These are phyloP conservation scores for Nothocercus julius DNA, from an alignment of 2,113 vertebrate genomes.

Conservation along the genomic window DNA sequence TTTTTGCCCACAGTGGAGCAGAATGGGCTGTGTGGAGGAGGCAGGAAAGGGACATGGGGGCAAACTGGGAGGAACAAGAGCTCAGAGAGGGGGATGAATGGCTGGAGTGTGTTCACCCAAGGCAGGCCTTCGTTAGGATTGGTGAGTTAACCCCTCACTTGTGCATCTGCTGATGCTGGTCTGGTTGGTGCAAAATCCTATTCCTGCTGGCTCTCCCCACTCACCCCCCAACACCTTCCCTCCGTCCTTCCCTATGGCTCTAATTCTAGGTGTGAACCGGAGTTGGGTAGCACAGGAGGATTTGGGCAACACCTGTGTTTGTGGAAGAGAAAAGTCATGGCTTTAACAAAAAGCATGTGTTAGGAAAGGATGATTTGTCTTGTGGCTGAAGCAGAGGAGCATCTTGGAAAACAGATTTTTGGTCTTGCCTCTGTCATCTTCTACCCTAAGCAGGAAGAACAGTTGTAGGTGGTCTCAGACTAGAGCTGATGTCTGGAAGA, in stretches of 20 bases:
- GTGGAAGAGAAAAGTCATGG: neutral
- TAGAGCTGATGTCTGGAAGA: neutral
- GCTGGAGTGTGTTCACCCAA: too few relatives aligned
- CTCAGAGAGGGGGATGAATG: neutral
- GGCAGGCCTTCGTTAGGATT: neutral
- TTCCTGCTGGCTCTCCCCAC: neutral
- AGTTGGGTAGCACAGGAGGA: neutral
- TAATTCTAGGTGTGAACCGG: neutral
- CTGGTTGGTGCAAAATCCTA: neutral
- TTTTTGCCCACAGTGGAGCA: neutral
- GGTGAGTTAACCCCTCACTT: neutral
- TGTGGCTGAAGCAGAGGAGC: neutral
- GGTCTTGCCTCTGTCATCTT: neutral
- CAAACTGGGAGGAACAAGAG: neutral
- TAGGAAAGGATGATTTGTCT: neutral
- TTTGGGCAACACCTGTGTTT: accelerated
- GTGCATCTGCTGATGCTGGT: neutral
- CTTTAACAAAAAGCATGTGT: accelerated
- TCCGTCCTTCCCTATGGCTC: neutral
- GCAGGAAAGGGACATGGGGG: neutral
- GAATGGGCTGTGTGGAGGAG: neutral
- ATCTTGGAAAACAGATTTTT: neutral
- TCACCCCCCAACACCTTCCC: too few relatives aligned
- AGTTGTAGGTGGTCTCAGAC: neutral
- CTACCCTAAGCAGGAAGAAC: neutral